phyloP scores from a whole-genome alignment of 2,888 invertebrate species.

The Caenorhabditis imperialis region DNA sequence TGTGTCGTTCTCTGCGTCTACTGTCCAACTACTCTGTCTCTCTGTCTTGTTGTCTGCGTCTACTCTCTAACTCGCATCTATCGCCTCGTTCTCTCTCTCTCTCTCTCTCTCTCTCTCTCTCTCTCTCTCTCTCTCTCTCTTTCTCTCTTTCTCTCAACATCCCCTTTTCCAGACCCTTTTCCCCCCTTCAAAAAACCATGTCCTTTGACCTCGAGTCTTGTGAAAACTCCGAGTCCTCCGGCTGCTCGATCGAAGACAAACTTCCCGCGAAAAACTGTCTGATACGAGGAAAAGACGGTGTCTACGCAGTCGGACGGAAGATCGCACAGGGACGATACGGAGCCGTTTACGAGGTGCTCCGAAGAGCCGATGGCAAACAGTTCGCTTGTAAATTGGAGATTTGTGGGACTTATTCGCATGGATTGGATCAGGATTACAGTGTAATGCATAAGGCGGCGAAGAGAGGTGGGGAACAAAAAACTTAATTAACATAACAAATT shows the following conservation, averaged over 20 bases:
- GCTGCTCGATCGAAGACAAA: slow-evolving; percentile 63
- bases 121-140: slow-evolving; percentile 1
- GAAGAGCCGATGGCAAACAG: slow-evolving; percentile 65
- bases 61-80: too few relatives aligned
- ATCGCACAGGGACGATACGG: slow-evolving; percentile 74
- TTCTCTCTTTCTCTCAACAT: slow-evolving; percentile 10
- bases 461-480: slow-evolving; percentile 31
- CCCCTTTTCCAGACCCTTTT: neutral
- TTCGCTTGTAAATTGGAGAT: slow-evolving; percentile 75
- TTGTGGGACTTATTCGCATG: slow-evolving; percentile 71
- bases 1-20: too few relatives aligned
- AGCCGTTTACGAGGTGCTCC: slow-evolving; percentile 74
- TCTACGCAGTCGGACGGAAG: slow-evolving; percentile 73
- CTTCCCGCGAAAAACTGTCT: slow-evolving; percentile 65
- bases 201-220: slow-evolving; percentile 62
- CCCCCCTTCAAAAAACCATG: slow-evolving; percentile 28
- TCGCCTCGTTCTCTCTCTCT: slow-evolving; percentile 29
- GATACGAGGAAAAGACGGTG: slow-evolving; percentile 72
- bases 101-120: slow-evolving; percentile 2
- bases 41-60: too few relatives aligned
- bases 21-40: too few relatives aligned
- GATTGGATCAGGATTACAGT: slow-evolving; percentile 74
- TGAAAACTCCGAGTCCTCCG: slow-evolving; percentile 59
- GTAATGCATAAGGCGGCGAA: slow-evolving; percentile 71
- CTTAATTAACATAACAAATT: too few relatives aligned